A percentile compares a stretch with the other conserved stretches of the same genome.
Conservation (phyloP, 1,140 invertebrate genomes). For the Trissolcus basalis region DNA sequence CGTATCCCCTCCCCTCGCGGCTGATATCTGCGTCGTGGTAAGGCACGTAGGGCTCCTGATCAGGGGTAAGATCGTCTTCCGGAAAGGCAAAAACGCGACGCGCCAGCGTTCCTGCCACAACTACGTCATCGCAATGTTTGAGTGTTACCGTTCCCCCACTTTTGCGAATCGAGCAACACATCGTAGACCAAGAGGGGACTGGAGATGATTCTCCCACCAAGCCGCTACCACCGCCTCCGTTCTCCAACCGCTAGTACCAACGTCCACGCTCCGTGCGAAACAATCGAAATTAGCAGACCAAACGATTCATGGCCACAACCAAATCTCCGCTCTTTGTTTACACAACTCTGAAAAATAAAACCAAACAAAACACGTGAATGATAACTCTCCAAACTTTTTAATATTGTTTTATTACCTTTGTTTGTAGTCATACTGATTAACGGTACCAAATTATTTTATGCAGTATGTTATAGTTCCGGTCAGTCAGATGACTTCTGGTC, state of each 20-base stretch:
- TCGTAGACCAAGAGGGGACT: constrained; percentile 26
- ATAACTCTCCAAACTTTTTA: too few species aligned
- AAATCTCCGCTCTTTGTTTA: background rate
- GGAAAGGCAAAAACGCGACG: constrained; percentile 70
- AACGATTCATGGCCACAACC: background rate
- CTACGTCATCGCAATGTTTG: constrained; percentile 74
- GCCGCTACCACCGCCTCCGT: constrained; percentile 51
- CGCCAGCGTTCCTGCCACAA: constrained; percentile 69
- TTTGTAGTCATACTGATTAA: too few species aligned
- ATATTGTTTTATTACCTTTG: too few species aligned
- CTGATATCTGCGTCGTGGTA: constrained; percentile 25
- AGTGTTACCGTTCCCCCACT: constrained; percentile 73
- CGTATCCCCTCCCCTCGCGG: constrained; percentile 20
- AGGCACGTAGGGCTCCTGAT: constrained; percentile 43
- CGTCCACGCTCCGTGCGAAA: constrained; percentile 13
- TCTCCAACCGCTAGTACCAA: constrained; percentile 33
- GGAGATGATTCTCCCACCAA: constrained; percentile 55
- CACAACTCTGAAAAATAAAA: constrained; percentile 29
- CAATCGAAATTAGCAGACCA: constrained; percentile 12
- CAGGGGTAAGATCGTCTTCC: constrained; percentile 60
- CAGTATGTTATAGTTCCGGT: too few species aligned
- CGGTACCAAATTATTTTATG: too few species aligned
- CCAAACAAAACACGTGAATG: too few species aligned
- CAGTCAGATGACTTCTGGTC: constrained; percentile 14
- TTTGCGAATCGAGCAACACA: constrained; percentile 21